These are phyloP conservation scores for Crotalus viridis DNA, from an alignment of 2,113 vertebrate genomes.

Conservation along the genomic window DNA sequence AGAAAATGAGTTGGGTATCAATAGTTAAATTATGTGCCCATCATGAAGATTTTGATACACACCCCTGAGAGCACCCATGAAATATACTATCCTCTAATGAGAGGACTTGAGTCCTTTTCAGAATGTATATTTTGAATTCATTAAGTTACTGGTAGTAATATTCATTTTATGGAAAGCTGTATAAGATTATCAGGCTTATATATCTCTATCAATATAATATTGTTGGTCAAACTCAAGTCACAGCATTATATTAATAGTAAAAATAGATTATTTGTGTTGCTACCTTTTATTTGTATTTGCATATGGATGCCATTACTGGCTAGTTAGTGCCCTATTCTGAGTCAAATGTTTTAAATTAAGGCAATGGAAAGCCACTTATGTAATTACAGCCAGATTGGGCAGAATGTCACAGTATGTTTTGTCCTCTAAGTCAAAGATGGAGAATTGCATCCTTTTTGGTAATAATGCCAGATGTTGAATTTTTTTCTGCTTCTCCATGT, in stretches of 20 bases:
- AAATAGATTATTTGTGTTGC: not conserved
- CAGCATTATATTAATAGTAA: not conserved
- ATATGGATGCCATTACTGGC: not conserved
- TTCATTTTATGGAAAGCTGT: not conserved
- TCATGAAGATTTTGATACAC: not conserved
- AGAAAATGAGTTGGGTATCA: not conserved
- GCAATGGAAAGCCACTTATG: not conserved
- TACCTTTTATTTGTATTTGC: not conserved
- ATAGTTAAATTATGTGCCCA: not conserved
- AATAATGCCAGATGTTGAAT: not conserved
- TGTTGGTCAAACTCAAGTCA: not conserved
- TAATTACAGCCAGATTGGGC: not conserved
- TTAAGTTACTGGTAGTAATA: not conserved
- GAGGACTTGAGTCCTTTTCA: not conserved
- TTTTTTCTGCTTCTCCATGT: not conserved
- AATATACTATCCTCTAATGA: not conserved
- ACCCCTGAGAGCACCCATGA: not conserved
- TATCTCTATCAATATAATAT: not conserved
- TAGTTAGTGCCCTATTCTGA: not conserved
- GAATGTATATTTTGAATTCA: not conserved
- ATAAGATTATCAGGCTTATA: not conserved
- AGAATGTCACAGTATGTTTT: not conserved
- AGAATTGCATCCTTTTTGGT: not conserved
- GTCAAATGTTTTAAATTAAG: not conserved
- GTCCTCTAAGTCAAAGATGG: not conserved